Percentiles rank a stretch among this genome's conserved stretches.
These are phyloP conservation scores for Drosophila mulleri DNA, from an alignment of 2,888 invertebrate genomes.

Conservation along the genomic window DNA sequence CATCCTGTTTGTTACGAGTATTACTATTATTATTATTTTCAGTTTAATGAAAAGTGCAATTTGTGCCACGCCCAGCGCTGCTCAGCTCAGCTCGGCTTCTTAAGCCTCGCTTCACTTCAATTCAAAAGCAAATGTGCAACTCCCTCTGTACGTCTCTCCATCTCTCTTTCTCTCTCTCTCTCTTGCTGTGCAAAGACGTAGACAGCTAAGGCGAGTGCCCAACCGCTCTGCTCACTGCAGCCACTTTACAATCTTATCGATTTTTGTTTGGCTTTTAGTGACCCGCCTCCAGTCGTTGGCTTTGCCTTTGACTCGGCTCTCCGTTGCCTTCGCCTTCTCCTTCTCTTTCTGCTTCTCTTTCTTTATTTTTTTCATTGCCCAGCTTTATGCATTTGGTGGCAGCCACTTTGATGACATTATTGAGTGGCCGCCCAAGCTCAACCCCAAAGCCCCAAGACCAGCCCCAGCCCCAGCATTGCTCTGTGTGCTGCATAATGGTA, in stretches of 20 bases:
- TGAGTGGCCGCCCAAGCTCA: constrained; percentile 32
- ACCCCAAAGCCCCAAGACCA: not conserved
- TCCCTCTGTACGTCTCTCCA: constrained; percentile 1
- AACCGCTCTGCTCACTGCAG: constrained; percentile 24
- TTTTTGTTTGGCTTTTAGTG: constrained; percentile 71
- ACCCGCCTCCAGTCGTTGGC: constrained; percentile 38
- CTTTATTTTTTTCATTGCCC: constrained; percentile 34
- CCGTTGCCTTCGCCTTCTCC: not conserved
- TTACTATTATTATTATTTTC: constrained; percentile 65
- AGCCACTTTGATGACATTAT: constrained; percentile 81
- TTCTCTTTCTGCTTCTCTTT: too few species aligned
- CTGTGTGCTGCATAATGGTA: constrained; percentile 69
- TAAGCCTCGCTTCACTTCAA: constrained; percentile 48
- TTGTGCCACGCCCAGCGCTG: constrained; percentile 21
- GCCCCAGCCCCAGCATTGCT: constrained; percentile 2
- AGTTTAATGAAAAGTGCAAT: constrained; percentile 79
- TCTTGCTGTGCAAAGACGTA: constrained; percentile 3
- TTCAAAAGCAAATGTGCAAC: constrained; percentile 72
- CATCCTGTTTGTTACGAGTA: constrained; percentile 47
- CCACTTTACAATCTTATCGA: constrained; percentile 74
- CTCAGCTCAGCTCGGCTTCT: not conserved
- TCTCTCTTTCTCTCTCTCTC: not conserved
- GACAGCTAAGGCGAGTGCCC: constrained; percentile 35
- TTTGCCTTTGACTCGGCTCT: constrained; percentile 40
- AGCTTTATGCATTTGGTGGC: constrained; percentile 69